These are phyloP conservation scores for Cydia fagiglandana DNA, from an alignment of 1,140 invertebrate species.

Conservation along the genomic window DNA sequence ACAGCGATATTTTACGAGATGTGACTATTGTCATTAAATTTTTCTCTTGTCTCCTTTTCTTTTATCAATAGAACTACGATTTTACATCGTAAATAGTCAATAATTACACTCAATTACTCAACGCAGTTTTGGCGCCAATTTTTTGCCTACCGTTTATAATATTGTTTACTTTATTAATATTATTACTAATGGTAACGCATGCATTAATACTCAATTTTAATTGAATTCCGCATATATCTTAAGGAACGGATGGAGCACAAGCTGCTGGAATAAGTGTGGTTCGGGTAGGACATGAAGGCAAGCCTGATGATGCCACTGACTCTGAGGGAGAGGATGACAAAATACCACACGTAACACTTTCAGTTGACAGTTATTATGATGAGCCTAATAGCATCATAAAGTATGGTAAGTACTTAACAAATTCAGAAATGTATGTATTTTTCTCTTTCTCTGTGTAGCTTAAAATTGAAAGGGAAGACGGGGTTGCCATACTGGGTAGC, in stretches of 20 bases:
- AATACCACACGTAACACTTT: slow-evolving; percentile 71
- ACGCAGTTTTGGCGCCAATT: slow-evolving; percentile 43
- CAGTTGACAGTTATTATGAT: slow-evolving; percentile 74
- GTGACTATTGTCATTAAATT: not conserved
- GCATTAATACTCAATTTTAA: slow-evolving; percentile 13
- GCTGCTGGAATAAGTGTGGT: slow-evolving; percentile 73
- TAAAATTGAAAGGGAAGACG: not conserved
- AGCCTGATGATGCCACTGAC: slow-evolving; percentile 74
- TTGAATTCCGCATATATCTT: slow-evolving; percentile 36
- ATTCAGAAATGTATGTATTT: not conserved
- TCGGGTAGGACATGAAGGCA: slow-evolving; percentile 70
- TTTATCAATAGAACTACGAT: not conserved
- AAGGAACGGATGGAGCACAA: slow-evolving; percentile 73
- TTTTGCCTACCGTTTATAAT: slow-evolving; percentile 41
- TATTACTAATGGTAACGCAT: not conserved
- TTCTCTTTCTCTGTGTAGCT: not conserved
- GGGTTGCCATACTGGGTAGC: too few relatives aligned
- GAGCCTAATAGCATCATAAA: slow-evolving; percentile 75
- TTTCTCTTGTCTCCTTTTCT: not conserved
- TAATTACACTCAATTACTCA: not conserved
- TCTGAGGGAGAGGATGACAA: slow-evolving; percentile 74
- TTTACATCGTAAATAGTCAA: not conserved
- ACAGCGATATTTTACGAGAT: not conserved
- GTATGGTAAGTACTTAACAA: slow-evolving; percentile 58
- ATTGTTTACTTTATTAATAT: slow-evolving; percentile 46